phyloP scores from a whole-genome alignment of 2,797 vertebrate genomes.

The Dryobates pubescens region DNA sequence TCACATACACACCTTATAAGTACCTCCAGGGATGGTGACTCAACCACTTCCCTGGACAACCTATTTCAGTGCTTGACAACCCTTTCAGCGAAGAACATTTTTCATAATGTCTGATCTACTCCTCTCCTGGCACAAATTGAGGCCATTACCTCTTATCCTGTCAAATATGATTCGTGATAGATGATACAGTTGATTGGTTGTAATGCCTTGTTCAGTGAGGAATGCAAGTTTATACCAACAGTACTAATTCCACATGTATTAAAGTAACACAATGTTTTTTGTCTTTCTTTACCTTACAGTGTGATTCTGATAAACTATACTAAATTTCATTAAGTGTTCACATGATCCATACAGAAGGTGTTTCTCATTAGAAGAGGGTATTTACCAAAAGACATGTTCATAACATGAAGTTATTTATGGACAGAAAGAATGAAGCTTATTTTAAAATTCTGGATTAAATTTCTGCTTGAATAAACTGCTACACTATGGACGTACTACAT shows the following conservation, averaged over 20 bases:
- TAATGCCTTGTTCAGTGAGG: neutral
- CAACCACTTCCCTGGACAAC: neutral
- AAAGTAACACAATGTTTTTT: neutral
- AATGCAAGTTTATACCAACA: neutral
- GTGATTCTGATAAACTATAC: slow-evolving; percentile 48
- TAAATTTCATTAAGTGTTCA: slow-evolving; percentile 52
- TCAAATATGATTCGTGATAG: neutral
- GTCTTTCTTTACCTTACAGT: neutral
- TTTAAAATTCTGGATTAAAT: neutral
- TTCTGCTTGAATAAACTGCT: neutral
- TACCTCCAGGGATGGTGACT: neutral
- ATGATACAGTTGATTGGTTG: neutral
- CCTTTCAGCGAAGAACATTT: neutral
- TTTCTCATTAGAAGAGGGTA: slow-evolving; percentile 17
- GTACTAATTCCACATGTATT: neutral
- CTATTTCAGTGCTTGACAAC: neutral
- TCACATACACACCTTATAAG: neutral
- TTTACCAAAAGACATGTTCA: slow-evolving; percentile 52
- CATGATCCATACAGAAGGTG: slow-evolving; percentile 22
- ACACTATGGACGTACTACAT: neutral
- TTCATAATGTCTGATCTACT: neutral
- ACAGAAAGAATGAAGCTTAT: neutral
- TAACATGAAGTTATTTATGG: slow-evolving; percentile 32
- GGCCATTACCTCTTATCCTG: neutral
- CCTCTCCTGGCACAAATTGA: neutral